Evolutionary conservation across 2,113 vertebrate species (phyloP).

Genomic region (Tupaia tana): DNA sequence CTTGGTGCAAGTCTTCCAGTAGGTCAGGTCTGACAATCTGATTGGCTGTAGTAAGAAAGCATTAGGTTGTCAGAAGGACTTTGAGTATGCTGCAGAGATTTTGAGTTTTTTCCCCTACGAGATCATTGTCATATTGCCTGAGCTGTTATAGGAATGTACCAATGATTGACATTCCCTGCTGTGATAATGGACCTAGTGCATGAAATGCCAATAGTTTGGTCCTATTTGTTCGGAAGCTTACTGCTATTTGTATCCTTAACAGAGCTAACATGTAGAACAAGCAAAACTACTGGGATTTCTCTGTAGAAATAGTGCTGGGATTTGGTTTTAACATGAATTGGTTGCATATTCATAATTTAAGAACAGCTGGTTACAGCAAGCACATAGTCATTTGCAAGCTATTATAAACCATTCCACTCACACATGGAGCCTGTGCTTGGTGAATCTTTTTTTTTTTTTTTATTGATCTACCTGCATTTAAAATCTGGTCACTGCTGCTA

Average conservation of each 20-base stretch:
- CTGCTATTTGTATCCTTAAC: constrained; percentile 89
- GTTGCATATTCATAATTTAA: constrained; percentile 90
- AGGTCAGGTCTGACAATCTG: constrained; percentile 90
- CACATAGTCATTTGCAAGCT: constrained; percentile 85
- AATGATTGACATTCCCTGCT: constrained; percentile 89
- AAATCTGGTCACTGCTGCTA: constrained; percentile 93
- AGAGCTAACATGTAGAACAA: constrained; percentile 85
- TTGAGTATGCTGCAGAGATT: constrained; percentile 88
- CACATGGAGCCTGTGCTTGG: constrained; percentile 86
- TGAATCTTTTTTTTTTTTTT: constrained; percentile 81
- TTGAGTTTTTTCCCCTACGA: constrained; percentile 82
- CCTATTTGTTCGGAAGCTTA: constrained; percentile 88
- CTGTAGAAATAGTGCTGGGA: constrained; percentile 88
- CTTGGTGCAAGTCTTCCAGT: constrained; percentile 90
- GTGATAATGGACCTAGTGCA: constrained; percentile 90
- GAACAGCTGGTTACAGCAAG: constrained; percentile 88
- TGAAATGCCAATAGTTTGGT: constrained; percentile 87
- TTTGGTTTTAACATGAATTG: constrained; percentile 87
- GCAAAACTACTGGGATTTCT: constrained; percentile 87
- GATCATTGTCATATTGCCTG: constrained; percentile 89
- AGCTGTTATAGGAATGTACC: constrained; percentile 87
- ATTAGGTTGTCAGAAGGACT: constrained; percentile 87
- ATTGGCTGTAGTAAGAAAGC: constrained; percentile 88
- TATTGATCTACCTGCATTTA: constrained; percentile 95
- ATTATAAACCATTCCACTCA: constrained; percentile 87